Evolutionary conservation across 2,113 vertebrate species (phyloP), one percentile per base, ranked within the genome.

Genomic region (Stigmatopora nigra): DNA sequence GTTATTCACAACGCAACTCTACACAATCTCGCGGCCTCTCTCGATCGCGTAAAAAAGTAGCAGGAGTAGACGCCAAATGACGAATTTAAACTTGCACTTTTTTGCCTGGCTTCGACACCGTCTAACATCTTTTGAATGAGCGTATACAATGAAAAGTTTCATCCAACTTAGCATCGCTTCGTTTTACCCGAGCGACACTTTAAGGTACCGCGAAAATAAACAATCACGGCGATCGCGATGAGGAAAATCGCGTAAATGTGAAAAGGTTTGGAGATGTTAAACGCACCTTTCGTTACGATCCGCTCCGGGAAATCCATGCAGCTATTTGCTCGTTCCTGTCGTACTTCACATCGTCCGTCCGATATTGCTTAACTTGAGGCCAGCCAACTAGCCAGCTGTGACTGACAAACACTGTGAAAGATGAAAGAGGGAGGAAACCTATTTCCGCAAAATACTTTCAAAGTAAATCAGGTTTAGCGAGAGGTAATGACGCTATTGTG

Each of bases 241-340:
- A 3, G 4, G 4, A 35, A 35, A 3, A 36, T 35, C 3, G 19
- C 36, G 12, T 36, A 12, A 51, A 31, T 10, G 1, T 0, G 64
- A 48, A 3, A 1, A 13, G 0, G 58, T 4, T 51, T 1, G 48
- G 0, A 1, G 16, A 20, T 0, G n/a, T 1, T 17, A 69, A 72
- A 47, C 76, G 84, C 72, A 88, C 88, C 86, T 86, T 63, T 56
- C 72, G 52, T 73, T 72, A 20, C 46, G 65, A 13, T 81, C 64
- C 60, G 73, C 78, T 78, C 70, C 69, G 62, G 61, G 6, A 71
- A 72, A 77, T 86, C 85, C 80, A 38, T 36, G 70, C 82, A 67
- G 71, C 70, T 17, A 72, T 65, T 77, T 19, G 70, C 71, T 78
- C 59, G 58, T 60, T 72, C 69, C 64, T 59, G 63, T 79, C 14